Conservation (phyloP, 2,888 invertebrate species). For the Pogonocherus hispidulus region DNA sequence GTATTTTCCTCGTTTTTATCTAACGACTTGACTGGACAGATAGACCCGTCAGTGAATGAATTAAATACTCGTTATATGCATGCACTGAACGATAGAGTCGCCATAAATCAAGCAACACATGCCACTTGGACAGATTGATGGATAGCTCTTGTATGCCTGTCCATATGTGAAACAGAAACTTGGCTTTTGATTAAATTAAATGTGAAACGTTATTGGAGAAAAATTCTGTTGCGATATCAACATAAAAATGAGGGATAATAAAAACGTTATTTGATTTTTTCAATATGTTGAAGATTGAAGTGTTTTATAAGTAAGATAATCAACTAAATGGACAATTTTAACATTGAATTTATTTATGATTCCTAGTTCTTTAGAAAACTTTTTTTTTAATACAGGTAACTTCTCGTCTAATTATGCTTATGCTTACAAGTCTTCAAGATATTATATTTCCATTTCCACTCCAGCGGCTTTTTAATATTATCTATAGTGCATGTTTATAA, state of each 20-base stretch:
- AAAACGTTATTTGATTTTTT: neutral
- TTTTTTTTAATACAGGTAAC: too few relatives aligned
- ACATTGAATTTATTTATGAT: too few relatives aligned
- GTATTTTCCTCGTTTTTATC: constrained; percentile 16
- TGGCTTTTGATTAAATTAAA: constrained; percentile 30
- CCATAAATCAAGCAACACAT: constrained; percentile 44
- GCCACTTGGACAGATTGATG: constrained; percentile 40
- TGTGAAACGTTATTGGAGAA: neutral
- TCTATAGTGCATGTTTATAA: too few relatives aligned
- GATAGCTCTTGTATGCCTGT: constrained; percentile 24
- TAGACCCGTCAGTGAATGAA: constrained; percentile 41
- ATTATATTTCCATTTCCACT: too few relatives aligned
- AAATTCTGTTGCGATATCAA: neutral
- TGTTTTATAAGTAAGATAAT: too few relatives aligned
- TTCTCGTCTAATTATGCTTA: too few relatives aligned
- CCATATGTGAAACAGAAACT: constrained; percentile 10
- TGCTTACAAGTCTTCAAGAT: too few relatives aligned
- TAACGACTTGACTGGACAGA: constrained; percentile 45
- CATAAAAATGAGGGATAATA: neutral
- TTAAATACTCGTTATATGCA: constrained; percentile 46
- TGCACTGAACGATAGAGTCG: constrained; percentile 28
- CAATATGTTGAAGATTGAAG: neutral
- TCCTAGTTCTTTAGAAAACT: too few relatives aligned
- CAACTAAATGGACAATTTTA: too few relatives aligned
- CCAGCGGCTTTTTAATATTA: too few relatives aligned